Conservation (phyloP, 2,888 invertebrate genomes). For the Eupelmus urozonus region DNA sequence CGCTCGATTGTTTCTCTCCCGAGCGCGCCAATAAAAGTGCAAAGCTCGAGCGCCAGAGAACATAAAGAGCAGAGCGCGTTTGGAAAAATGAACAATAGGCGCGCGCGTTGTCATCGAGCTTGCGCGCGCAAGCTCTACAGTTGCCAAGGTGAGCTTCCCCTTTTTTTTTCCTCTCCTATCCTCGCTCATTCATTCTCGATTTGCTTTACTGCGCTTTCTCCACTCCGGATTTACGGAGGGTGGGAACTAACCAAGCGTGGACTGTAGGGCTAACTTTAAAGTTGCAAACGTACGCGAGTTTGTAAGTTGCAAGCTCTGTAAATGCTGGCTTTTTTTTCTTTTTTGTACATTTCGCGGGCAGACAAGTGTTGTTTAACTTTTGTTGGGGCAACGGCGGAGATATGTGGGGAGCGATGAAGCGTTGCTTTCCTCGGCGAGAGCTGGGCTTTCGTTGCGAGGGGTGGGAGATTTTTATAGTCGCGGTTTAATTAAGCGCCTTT, state of each 20-base stretch:
- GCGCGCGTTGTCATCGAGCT: neutral
- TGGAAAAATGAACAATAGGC: neutral
- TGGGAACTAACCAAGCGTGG: neutral
- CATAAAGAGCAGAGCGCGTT: neutral
- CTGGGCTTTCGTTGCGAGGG: too few species aligned
- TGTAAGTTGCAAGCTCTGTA: neutral
- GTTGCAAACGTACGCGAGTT: neutral
- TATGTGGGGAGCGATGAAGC: too few species aligned
- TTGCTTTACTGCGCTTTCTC: slow-evolving; percentile 13
- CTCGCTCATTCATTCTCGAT: neutral
- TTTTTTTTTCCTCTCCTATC: neutral
- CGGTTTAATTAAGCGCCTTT: too few species aligned
- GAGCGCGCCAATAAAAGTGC: slow-evolving; percentile 27
- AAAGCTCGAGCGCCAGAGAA: neutral
- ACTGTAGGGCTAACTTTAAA: neutral
- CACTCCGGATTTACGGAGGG: slow-evolving; percentile 14
- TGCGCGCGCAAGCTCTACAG: neutral
- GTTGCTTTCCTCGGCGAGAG: too few species aligned
- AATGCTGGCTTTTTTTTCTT: neutral
- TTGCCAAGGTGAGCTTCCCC: neutral
- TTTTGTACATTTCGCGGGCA: neutral
- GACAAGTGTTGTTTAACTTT: neutral
- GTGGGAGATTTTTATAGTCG: too few species aligned
- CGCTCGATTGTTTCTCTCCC: slow-evolving; percentile 28
- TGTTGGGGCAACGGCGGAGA: too few species aligned